These are phyloP conservation scores for Tupaia tana DNA, from an alignment of 2,113 vertebrate genomes.

Conservation along the genomic window DNA sequence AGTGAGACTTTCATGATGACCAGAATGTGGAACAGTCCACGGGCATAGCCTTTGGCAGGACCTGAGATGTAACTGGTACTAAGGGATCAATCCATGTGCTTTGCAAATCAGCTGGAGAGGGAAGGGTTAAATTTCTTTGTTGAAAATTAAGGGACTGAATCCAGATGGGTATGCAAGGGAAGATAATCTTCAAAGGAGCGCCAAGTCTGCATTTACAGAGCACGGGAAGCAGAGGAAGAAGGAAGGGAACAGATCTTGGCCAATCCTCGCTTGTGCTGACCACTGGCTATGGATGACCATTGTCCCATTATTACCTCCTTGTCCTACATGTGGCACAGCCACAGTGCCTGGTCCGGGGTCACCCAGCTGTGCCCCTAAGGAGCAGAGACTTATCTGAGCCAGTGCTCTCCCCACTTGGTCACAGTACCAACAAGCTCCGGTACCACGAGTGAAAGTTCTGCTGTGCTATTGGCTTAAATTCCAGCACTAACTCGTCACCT, in stretches of 20 bases:
- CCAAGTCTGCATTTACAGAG: not conserved
- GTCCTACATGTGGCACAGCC: not conserved
- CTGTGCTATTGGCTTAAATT: not conserved
- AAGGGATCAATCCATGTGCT: not conserved
- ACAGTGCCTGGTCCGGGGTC: not conserved
- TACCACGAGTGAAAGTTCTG: not conserved
- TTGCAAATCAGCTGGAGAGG: not conserved
- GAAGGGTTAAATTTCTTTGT: not conserved
- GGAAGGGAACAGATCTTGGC: not conserved
- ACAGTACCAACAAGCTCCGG: not conserved
- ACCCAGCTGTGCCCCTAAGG: not conserved
- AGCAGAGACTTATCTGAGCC: not conserved
- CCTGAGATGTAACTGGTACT: not conserved
- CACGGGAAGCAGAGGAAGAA: not conserved
- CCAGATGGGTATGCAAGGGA: not conserved
- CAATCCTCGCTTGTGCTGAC: not conserved
- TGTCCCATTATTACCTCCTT: not conserved
- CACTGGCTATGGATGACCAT: rapidly evolving
- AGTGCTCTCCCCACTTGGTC: not conserved
- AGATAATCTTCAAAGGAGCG: not conserved
- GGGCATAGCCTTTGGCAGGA: not conserved
- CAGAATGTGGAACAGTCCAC: not conserved
- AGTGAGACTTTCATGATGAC: not conserved
- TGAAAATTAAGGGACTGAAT: not conserved
- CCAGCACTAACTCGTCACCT: slow-evolving; percentile 26